phyloP scores from a whole-genome alignment of 1,140 invertebrate genomes.

The Zaprionus davidi region DNA sequence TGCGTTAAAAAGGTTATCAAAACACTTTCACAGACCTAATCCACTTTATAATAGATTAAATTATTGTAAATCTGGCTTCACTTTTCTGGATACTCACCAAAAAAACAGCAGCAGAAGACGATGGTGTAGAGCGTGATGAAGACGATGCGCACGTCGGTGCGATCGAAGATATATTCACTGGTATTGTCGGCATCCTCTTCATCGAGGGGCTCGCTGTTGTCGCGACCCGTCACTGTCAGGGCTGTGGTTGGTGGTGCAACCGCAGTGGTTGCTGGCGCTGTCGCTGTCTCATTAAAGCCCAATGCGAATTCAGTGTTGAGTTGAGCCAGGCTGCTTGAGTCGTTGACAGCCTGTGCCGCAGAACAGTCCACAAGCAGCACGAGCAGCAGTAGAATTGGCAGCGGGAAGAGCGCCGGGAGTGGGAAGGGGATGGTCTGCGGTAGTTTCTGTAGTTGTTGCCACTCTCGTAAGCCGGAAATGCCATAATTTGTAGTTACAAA shows the following conservation, averaged over 20 bases:
- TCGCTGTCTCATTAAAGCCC: constrained; percentile 42
- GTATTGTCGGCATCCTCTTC: constrained; percentile 59
- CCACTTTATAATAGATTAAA: not conserved
- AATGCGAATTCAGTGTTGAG: constrained; percentile 45
- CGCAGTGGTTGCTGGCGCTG: constrained; percentile 3
- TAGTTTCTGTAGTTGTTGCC: constrained; percentile 30
- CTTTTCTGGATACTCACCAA: constrained; percentile 85
- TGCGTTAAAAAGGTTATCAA: not conserved
- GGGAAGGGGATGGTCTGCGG: not conserved
- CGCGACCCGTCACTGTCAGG: not conserved
- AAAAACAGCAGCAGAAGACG: constrained; percentile 87
- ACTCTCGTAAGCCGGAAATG: constrained; percentile 56
- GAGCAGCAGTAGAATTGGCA: constrained; percentile 15
- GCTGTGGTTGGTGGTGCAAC: constrained; percentile 26
- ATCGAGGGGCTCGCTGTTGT: constrained; percentile 26
- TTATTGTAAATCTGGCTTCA: not conserved
- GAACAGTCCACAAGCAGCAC: constrained; percentile 21
- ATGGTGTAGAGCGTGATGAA: constrained; percentile 87
- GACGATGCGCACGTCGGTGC: constrained; percentile 86
- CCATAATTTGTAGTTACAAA: constrained; percentile 51
- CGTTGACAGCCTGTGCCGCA: constrained; percentile 37
- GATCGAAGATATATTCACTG: constrained; percentile 86
- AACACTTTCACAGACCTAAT: not conserved
- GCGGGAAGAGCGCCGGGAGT: constrained; percentile 19
- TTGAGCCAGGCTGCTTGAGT: constrained; percentile 36